Evolutionary conservation across 2,888 invertebrate genomes (phyloP).

Genomic region (Platynereis dumerilii): DNA sequence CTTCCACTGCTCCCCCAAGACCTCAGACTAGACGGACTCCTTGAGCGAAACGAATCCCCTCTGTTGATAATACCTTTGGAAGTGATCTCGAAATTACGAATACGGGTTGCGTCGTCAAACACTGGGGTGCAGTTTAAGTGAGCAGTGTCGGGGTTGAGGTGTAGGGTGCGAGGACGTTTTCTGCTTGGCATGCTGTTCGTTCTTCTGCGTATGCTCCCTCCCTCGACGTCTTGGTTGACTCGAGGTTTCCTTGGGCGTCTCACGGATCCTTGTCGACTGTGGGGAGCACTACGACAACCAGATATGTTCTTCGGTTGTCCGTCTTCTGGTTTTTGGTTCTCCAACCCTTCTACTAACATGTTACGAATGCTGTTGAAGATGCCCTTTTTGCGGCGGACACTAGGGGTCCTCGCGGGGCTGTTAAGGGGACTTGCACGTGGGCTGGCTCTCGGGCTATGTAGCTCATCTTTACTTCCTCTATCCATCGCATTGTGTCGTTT

Average conservation of each 20-base stretch:
- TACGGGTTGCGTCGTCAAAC: conserved; percentile 70
- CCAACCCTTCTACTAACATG: background rate
- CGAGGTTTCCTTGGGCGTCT: conserved; percentile 4
- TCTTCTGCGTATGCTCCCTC: conserved; percentile 47
- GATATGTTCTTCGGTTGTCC: background rate
- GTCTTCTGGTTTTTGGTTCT: too few species aligned
- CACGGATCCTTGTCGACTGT: conserved; percentile 29
- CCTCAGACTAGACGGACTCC: conserved; percentile 70
- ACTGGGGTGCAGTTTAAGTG: background rate
- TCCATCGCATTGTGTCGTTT: background rate
- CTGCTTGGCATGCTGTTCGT: conserved; percentile 55
- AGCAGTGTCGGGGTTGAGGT: background rate
- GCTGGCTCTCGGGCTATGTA: background rate
- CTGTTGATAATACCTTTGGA: conserved; percentile 90
- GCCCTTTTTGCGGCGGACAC: background rate
- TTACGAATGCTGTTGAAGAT: conserved; percentile 3
- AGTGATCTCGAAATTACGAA: conserved; percentile 92
- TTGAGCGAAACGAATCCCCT: conserved; percentile 85
- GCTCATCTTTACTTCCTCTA: background rate
- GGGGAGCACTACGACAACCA: conserved; percentile 16
- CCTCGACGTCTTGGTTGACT: conserved; percentile 9
- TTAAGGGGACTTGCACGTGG: background rate
- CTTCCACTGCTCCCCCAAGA: conserved; percentile 31
- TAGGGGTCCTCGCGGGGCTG: background rate
- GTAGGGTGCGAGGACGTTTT: conserved; percentile 41